A percentile compares a stretch with the other conserved stretches of the same genome.
Evolutionary conservation across 2,113 vertebrate species (phyloP).

Genomic region (Spea bombifrons): DNA sequence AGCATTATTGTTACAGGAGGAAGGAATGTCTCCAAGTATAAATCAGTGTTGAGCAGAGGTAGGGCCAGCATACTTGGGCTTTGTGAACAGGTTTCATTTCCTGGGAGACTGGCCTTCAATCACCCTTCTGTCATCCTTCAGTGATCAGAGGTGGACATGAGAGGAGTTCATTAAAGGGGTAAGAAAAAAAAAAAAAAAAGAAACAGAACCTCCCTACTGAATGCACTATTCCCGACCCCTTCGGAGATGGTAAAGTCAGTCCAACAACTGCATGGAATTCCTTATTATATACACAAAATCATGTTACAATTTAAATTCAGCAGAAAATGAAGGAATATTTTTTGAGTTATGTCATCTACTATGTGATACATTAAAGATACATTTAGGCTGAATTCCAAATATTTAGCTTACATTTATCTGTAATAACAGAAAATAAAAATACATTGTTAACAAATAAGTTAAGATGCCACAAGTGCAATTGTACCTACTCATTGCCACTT

Average conservation of each 20-base stretch:
- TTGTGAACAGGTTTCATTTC: conserved; percentile 73
- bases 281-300: background rate
- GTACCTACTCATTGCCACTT: no score
- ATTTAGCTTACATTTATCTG: no score
- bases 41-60: conserved; percentile 65
- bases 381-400: no score
- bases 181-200: conserved; percentile 61
- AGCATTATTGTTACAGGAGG: conserved; percentile 66
- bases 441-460: no score
- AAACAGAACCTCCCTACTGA: conserved; percentile 61
- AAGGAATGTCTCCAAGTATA: conserved; percentile 66
- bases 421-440: no score
- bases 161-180: conserved; percentile 70
- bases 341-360: no score
- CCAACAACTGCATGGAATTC: background rate
- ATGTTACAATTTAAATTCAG: background rate
- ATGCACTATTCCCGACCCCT: conserved; percentile 63
- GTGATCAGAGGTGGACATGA: conserved; percentile 74
- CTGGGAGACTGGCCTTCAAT: conserved; percentile 71
- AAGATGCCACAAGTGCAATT: no score
- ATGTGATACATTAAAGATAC: no score
- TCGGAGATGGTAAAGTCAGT: conserved; percentile 9
- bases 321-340: no score
- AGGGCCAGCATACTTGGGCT: conserved; percentile 65
- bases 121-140: conserved; percentile 68